Base-by-base conservation (phyloP, 2,797 vertebrate species). In the Oreochromis grahami region DNA sequence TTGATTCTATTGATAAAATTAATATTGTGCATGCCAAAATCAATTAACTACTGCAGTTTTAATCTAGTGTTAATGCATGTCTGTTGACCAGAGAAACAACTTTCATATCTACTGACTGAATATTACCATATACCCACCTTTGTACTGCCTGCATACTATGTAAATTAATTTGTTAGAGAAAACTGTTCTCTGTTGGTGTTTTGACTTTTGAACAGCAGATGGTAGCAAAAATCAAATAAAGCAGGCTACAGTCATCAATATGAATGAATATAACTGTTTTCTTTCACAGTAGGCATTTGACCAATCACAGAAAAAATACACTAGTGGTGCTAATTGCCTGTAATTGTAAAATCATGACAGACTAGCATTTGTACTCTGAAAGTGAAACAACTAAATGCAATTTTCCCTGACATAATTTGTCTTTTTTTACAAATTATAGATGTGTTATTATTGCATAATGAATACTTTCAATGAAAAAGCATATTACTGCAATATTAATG, bases 161-260 rank as follows among this genome's bases (percentile, higher is more conserved):
- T 32, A 9, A 14, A 3, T 50, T 70, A 5, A 60, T 43, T 52
- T 6, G 8, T 36, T 17, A 19, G 70, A 51, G 70, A 51, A 74
- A 13, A n/a, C 26, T 51, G 17, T 32, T 50, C 11, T 32, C 45
- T 76, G 12, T 34, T 41, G 50, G 43, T 91, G 78, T 78, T 94
- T 87, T 87, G 51, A 80, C 38, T 77, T 21, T 68, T 82, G 81
- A 81, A 86, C 95, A 95, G 87, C 80, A 96, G 96, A 92, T 93
- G 94, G 95, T 78, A 95, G 94, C 90, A 96, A 87, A 85, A 92
- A 81, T 72, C 68, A 21, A 90, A 78, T 52, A 80, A 84, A 78
- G 36, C 29, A 24, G 45, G 21, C 38, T 79, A 72, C 32, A 6
- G 36, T 4, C 7, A 43, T 56, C 17, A 55, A 19, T 43, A 8